Evolutionary conservation across 2,888 invertebrate species (phyloP), one percentile per base, ranked within the genome.

Genomic region (Hypomecis punctinalis): DNA sequence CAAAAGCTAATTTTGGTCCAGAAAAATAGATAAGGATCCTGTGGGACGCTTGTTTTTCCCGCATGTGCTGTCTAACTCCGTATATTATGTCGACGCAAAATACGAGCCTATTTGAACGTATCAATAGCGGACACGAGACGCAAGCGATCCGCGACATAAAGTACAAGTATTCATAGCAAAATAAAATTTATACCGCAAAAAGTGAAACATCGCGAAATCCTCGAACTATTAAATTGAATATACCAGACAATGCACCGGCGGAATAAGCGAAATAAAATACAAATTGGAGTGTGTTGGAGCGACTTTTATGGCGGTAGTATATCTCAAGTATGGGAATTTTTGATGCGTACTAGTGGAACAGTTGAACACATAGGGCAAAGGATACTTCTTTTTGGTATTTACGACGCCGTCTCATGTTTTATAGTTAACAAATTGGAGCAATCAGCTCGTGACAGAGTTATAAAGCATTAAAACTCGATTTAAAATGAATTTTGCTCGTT

Each of bases 341-440:
- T 63, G 60, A 63, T 66, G 43, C 51, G 39, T 60, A 40, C 56
- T 57, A 54, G 52, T 36, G 10, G 37, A 10, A 65, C 42, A 54
- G 52, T 36, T 13, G 37, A 10, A 65, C 42, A 65, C 65, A 67
- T 58, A 51, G 40, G 40, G 35, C 42, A 40, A 72, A 68, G 71
- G 72, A 66, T 71, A 72, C 74, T 76, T 74, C 77, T 75, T 80
- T 77, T 80, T 75, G 61, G 71, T 69, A 74, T 89, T 90, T 86
- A 89, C 82, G 83, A 81, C 69, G 64, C 53, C 62, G 67, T 68
- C 71, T 68, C 70, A 70, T 74, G 76, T 76, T 86, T 88, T 87
- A 87, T 88, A 77, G 83, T 80, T 78, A 80, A 88, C 86, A 86
- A 90, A 90, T 91, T 90, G 86, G 85, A 82, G 82, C 86, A 86